A percentile compares a stretch with the other conserved stretches of the same genome.
These are phyloP conservation scores for Clupea harengus DNA, from an alignment of 2,113 vertebrate species.

Conservation along the genomic window DNA sequence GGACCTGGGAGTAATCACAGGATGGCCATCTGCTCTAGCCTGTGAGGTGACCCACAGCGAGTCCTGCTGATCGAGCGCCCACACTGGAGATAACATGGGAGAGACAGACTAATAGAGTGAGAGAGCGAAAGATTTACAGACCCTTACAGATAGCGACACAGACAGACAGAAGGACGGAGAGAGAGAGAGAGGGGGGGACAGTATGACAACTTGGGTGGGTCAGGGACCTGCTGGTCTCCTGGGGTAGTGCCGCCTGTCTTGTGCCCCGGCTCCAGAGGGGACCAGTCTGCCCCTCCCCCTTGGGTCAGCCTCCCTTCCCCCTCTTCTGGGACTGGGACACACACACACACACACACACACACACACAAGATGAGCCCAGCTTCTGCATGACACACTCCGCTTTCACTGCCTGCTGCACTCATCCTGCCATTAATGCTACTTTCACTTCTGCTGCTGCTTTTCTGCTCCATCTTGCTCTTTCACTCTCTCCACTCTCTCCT, in stretches of 20 bases:
- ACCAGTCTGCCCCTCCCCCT: neutral
- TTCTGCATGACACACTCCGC: neutral
- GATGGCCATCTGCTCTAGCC: neutral
- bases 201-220: too few relatives aligned
- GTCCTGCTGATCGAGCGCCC: neutral
- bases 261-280: neutral
- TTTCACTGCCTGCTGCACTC: neutral
- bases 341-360: slow-evolving; percentile 4
- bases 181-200: neutral
- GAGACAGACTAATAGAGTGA: neutral
- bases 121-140: neutral
- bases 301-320: neutral
- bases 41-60: neutral
- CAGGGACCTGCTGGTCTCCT: neutral
- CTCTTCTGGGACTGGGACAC: neutral
- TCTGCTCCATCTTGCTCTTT: neutral
- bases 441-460: neutral
- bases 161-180: neutral
- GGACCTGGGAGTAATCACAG: neutral
- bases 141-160: neutral
- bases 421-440: neutral
- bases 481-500: neutral
- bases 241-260: neutral
- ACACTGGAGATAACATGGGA: neutral
- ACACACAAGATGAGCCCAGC: neutral